phyloP scores from a whole-genome alignment of 2,113 vertebrate species.

The Brachypodius melanocephalos region DNA sequence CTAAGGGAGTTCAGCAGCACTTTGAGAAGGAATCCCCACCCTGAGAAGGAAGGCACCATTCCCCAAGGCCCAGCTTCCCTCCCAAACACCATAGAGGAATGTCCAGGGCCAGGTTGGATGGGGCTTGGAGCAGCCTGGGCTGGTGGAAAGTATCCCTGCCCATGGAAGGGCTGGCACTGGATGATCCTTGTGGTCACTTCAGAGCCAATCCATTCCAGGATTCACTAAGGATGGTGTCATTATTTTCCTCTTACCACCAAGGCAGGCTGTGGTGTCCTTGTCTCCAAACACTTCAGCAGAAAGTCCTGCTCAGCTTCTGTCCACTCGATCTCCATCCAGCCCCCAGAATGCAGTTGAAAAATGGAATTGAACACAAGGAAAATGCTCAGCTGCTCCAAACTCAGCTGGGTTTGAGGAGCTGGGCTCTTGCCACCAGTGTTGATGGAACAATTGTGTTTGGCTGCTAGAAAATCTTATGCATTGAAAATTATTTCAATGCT shows the following conservation, averaged over 20 bases:
- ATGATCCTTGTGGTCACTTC: background rate
- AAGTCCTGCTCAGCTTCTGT: background rate
- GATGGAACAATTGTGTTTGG: background rate
- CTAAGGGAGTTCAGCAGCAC: background rate
- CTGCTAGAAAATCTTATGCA: background rate
- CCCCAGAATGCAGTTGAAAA: background rate
- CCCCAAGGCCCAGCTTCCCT: background rate
- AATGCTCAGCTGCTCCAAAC: background rate
- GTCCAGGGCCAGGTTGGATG: fast-evolving
- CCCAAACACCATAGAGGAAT: background rate
- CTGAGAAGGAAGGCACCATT: background rate
- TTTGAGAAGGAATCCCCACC: background rate
- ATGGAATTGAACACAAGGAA: background rate
- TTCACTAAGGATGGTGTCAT: fast-evolving
- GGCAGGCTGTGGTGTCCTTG: background rate
- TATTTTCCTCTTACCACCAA: background rate
- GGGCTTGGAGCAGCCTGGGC: background rate
- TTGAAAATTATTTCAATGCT: background rate
- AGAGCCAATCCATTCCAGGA: background rate
- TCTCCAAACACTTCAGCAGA: background rate
- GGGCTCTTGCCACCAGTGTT: background rate
- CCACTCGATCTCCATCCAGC: background rate
- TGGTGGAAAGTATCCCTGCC: background rate
- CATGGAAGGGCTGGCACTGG: background rate
- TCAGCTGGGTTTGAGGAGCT: background rate